Evolutionary conservation across 2,113 vertebrate genomes (phyloP).

Genomic region (Strix aluco): DNA sequence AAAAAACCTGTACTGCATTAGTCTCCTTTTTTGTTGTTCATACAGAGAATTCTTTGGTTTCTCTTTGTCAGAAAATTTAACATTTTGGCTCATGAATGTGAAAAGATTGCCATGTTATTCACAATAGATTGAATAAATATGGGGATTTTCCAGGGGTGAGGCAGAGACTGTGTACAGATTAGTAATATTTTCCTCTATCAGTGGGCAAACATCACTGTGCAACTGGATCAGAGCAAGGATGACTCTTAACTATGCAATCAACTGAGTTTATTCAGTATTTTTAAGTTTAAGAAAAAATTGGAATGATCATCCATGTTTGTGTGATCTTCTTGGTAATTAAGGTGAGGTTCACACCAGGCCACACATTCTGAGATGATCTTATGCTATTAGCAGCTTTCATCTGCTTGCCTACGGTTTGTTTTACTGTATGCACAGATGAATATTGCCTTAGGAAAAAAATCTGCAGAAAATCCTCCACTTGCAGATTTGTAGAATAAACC

Average conservation of each 20-base stretch:
- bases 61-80: not conserved
- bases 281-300: not conserved
- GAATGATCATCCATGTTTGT: not conserved
- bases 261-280: not conserved
- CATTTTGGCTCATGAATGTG: not conserved
- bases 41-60: not conserved
- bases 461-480: slow-evolving; percentile 12
- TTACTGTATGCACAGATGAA: not conserved
- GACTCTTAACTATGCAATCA: not conserved
- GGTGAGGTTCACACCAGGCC: not conserved
- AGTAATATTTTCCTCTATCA: not conserved
- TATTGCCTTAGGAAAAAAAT: not conserved
- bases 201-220: not conserved
- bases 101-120: not conserved
- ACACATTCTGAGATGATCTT: not conserved
- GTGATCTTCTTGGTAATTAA: not conserved
- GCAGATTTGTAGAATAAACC: slow-evolving; percentile 5
- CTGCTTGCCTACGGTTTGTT: not conserved
- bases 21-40: not conserved
- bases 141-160: slow-evolving; percentile 34
- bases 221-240: not conserved
- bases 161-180: not conserved
- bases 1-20: fast-evolving
- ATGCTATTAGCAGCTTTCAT: not conserved
- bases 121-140: not conserved